Conservation (phyloP, 1,140 invertebrate genomes). For the Drosophila parabipectinata region DNA sequence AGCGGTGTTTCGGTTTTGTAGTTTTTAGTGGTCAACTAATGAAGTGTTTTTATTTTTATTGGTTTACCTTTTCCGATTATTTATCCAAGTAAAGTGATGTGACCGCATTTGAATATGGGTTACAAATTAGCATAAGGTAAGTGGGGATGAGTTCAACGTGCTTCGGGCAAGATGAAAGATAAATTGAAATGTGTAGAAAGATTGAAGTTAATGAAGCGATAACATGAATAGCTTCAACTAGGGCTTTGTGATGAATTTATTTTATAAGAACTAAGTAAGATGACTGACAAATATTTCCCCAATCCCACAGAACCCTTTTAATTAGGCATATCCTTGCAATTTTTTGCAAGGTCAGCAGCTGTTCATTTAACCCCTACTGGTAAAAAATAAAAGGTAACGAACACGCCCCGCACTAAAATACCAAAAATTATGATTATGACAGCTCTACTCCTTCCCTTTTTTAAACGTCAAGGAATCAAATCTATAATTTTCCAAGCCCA, state of each 20-base stretch:
- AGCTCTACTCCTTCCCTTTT: conserved; percentile 51
- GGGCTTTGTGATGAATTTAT: neutral
- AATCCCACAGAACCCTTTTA: conserved; percentile 6
- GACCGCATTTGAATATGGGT: conserved; percentile 22
- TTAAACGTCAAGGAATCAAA: conserved; percentile 23
- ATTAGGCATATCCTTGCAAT: conserved; percentile 41
- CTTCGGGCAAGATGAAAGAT: conserved; percentile 6
- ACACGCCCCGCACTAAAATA: conserved; percentile 68
- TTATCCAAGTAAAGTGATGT: conserved; percentile 28
- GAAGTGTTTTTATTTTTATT: conserved; percentile 67
- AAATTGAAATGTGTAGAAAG: conserved; percentile 9
- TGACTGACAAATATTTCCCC: neutral
- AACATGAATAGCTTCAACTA: neutral
- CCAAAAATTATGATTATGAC: conserved; percentile 77
- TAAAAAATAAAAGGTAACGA: conserved; percentile 12
- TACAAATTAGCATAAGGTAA: conserved; percentile 40
- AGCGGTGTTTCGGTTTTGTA: conserved; percentile 54
- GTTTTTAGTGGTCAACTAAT: conserved; percentile 53
- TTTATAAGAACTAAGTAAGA: neutral
- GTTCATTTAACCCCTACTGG: conserved; percentile 60
- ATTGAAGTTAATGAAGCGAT: conserved; percentile 13
- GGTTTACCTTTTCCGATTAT: conserved; percentile 34
- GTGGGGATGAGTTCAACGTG: conserved; percentile 4
- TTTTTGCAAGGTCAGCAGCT: conserved; percentile 55
- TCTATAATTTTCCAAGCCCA: conserved; percentile 60